Evolutionary conservation across 2,888 invertebrate genomes (phyloP), one percentile per base, ranked within the genome.

Genomic region (Patella caerulea): DNA sequence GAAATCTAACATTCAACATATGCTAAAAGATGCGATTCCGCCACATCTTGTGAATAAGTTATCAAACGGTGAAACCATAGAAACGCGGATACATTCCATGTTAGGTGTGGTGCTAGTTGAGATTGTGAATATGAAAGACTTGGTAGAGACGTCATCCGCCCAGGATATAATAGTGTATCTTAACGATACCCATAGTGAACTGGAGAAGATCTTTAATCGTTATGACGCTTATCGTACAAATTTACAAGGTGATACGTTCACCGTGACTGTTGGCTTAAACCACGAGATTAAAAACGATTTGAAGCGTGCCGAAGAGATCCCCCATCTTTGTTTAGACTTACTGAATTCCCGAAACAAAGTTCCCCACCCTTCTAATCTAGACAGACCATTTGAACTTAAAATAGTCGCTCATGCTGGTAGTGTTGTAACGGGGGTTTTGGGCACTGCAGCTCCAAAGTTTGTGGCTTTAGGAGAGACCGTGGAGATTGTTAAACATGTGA

Each of bases 21-120:
- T 88, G 69, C 85, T 91, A 29, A 79, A 83, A 59, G 82, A 83
- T 73, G 84, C 88, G n/a, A 80, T 91, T 52, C 89, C 90, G 45
- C 80, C 81, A 2, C 79, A 82, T 7, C 82, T 90, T 54, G 86
- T 87, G 1, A 75, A 81, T 11, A 80, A 81, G 19, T 79, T 90
- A 15, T 72, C 84, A 0, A 80, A 80, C 45, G 84, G 84, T 9
- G 71, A 83, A 59, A 34, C 81, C 9, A 79, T 87, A 9, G 75
- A 81, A n/a, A 82, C 87, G 0, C 83, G 85, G 72, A 78, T 77
- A 19, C 86, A 82, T 65, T 54, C 77, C 52, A 77, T 80, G 15
- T 71, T 82, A n/a, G 82, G 82, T 0, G 74, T 82, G 45, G 75
- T 82, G 17, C 75, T 77, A 76, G 29, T 75, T 34, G 81, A 82